Conservation (phyloP, 2,888 invertebrate species). For the Malachius bipustulatus region DNA sequence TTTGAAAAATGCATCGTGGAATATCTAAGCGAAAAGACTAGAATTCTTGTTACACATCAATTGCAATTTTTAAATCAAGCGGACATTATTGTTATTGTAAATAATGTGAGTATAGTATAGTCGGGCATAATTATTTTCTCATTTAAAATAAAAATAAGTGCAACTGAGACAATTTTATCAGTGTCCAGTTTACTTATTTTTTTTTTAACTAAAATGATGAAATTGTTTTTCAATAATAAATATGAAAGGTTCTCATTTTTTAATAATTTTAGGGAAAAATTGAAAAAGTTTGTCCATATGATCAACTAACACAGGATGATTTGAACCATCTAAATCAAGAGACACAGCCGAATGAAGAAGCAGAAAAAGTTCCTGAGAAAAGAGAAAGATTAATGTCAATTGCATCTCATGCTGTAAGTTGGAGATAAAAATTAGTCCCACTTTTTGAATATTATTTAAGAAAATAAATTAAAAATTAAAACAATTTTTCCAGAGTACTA, state of each 20-base stretch:
- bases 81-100: slow-evolving; percentile 52
- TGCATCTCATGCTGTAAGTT: slow-evolving; percentile 28
- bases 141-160: too few species aligned
- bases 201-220: too few species aligned
- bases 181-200: slow-evolving; percentile 9
- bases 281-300: slow-evolving; percentile 45
- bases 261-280: slow-evolving; percentile 44
- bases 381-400: slow-evolving; percentile 25
- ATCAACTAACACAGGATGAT: slow-evolving; percentile 43
- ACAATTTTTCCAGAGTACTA: slow-evolving; percentile 20
- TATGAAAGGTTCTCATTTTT: too few species aligned
- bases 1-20: slow-evolving; percentile 60
- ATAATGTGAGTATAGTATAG: slow-evolving; percentile 43
- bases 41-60: slow-evolving; percentile 76
- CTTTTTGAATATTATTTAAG: too few species aligned
- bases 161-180: too few species aligned
- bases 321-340: slow-evolving; percentile 24
- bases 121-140: too few species aligned
- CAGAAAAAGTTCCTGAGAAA: slow-evolving; percentile 19
- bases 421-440: background rate
- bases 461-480: slow-evolving; percentile 1
- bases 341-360: slow-evolving; percentile 23
- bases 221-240: too few species aligned
- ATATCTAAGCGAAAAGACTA: slow-evolving; percentile 47
- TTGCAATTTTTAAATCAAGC: slow-evolving; percentile 61